Conservation (phyloP, 1,140 invertebrate species). For the Pachypeltis micranthus region DNA sequence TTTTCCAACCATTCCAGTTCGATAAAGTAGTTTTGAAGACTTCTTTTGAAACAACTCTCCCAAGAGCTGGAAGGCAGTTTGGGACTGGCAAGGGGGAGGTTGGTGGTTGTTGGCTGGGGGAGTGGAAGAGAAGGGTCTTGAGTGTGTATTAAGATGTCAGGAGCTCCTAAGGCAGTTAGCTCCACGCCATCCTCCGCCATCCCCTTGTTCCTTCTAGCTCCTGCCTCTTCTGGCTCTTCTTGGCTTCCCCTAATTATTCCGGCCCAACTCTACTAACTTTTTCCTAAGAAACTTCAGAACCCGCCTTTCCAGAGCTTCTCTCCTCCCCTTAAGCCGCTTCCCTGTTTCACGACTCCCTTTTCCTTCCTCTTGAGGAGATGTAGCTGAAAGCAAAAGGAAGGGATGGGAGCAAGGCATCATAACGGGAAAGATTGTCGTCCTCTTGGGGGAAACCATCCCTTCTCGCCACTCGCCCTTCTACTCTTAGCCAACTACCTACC, state of each 20-base stretch:
- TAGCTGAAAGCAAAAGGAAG: neutral
- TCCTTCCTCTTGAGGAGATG: neutral
- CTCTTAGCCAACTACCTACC: neutral
- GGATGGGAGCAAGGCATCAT: conserved; percentile 4
- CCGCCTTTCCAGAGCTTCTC: neutral
- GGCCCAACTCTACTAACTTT: conserved; percentile 5
- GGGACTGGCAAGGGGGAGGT: neutral
- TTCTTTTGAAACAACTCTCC: conserved; percentile 8
- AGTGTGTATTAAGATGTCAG: conserved; percentile 9
- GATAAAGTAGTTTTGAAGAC: conserved; percentile 4
- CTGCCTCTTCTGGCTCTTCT: neutral
- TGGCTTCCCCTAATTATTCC: conserved; percentile 10
- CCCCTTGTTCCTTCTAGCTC: neutral
- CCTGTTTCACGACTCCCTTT: neutral
- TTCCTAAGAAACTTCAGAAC: neutral
- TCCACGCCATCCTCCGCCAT: neutral
- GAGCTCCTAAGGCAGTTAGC: conserved; percentile 4
- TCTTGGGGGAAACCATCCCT: conserved; percentile 11
- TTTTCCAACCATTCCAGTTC: too few relatives aligned
- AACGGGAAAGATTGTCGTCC: conserved; percentile 13
- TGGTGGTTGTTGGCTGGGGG: neutral
- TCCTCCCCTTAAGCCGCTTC: neutral
- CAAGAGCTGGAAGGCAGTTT: too few relatives aligned
- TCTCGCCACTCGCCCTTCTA: neutral
- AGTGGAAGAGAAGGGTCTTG: too few relatives aligned